phyloP scores from a whole-genome alignment of 2,797 vertebrate genomes.

The Paguma larvata region DNA sequence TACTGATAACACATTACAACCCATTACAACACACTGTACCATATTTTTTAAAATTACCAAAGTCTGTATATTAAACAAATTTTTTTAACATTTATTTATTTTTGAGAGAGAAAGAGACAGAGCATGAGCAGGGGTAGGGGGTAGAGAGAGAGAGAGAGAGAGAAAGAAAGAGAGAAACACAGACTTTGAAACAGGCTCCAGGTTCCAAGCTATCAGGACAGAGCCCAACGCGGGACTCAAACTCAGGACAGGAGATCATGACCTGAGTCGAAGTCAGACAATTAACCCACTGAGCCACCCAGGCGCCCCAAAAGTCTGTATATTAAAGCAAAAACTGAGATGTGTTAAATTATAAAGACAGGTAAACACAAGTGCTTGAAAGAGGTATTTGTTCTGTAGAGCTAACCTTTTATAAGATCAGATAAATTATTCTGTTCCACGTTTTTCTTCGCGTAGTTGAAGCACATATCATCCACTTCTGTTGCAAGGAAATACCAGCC shows the following conservation, averaged over 20 bases:
- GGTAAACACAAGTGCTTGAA: constrained; percentile 42
- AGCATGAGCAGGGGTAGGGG: too few relatives aligned
- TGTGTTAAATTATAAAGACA: neutral
- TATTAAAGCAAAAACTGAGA: constrained; percentile 59
- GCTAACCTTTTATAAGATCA: constrained; percentile 97
- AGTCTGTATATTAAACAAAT: constrained; percentile 17
- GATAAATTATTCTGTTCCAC: constrained; percentile 98
- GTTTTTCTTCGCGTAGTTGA: constrained; percentile 97
- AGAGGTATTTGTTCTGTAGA: neutral
- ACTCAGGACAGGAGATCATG: too few relatives aligned
- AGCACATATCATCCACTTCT: constrained; percentile 99
- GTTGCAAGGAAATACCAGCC: constrained; percentile 99
- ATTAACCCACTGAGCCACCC: too few relatives aligned
- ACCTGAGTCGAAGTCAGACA: too few relatives aligned
- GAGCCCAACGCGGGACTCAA: too few relatives aligned
- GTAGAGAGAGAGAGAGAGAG: too few relatives aligned
- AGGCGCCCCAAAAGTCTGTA: neutral
- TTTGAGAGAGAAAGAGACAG: too few relatives aligned
- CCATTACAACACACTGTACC: neutral
- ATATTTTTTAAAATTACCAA: neutral
- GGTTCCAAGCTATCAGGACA: too few relatives aligned
- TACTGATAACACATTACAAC: constrained; percentile 51
- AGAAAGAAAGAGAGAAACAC: too few relatives aligned
- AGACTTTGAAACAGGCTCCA: too few relatives aligned
- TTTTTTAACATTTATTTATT: too few relatives aligned